Percentiles rank a stretch among this genome's conserved stretches.
These are phyloP conservation scores for Arion vulgaris DNA, from an alignment of 1,140 invertebrate species.

Conservation along the genomic window DNA sequence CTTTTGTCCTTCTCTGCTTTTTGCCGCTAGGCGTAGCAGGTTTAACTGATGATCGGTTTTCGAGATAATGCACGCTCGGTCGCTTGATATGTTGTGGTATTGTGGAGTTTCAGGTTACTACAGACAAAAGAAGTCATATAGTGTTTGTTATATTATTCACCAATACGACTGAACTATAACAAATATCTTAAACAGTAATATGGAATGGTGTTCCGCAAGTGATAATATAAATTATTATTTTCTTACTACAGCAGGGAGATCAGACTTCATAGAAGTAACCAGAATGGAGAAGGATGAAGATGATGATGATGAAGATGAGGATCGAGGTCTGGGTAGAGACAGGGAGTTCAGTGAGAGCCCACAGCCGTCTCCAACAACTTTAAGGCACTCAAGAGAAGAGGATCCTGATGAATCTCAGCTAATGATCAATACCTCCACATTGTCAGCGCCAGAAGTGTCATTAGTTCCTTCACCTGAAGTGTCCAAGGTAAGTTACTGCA, in stretches of 20 bases:
- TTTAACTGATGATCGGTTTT: too few species aligned
- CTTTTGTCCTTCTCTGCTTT: too few species aligned
- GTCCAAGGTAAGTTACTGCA: constrained; percentile 59
- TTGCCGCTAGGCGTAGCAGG: too few species aligned
- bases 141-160: too few species aligned
- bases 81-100: too few species aligned
- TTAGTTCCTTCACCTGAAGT: constrained; percentile 66
- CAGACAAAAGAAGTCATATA: too few species aligned
- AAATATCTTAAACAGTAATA: too few species aligned
- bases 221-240: too few species aligned
- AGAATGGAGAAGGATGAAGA: constrained; percentile 58
- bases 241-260: constrained; percentile 18
- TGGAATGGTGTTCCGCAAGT: too few species aligned
- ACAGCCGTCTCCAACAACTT: constrained; percentile 36
- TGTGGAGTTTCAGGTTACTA: too few species aligned
- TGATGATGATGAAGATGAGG: constrained; percentile 49
- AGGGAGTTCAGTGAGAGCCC: constrained; percentile 43
- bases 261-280: constrained; percentile 53
- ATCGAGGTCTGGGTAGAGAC: constrained; percentile 32
- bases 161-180: too few species aligned
- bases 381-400: constrained; percentile 34
- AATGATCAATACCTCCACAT: constrained; percentile 61
- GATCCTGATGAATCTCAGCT: constrained; percentile 48
- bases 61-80: too few species aligned
- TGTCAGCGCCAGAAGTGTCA: constrained; percentile 67